Percentiles rank a stretch among this genome's conserved stretches.
Conservation (phyloP, 2,797 vertebrate species). For the Coilia nasus region DNA sequence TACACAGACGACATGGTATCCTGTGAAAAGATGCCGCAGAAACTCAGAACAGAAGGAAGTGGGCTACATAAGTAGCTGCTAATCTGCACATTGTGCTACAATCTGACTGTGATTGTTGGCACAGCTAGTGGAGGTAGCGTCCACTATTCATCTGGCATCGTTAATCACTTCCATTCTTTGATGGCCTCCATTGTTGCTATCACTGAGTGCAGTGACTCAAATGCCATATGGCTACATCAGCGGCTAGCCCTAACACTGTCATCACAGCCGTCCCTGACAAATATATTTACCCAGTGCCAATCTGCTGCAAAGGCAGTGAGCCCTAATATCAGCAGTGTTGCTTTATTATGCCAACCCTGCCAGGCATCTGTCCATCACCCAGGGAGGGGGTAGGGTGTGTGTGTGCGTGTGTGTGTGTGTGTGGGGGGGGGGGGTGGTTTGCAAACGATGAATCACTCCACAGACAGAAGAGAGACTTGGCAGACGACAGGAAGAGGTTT, state of each 20-base stretch:
- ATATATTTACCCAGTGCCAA: background rate
- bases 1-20: too few relatives aligned
- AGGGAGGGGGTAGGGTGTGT: background rate
- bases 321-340: background rate
- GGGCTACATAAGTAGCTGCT: background rate
- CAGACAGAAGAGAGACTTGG: background rate
- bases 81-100: background rate
- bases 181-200: background rate
- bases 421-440: background rate
- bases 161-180: background rate
- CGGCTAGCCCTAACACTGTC: background rate
- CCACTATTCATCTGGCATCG: background rate
- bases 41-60: background rate
- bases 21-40: too few relatives aligned
- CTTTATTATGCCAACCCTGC: background rate
- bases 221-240: background rate
- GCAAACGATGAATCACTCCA: slow-evolving; percentile 2
- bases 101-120: background rate
- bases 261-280: background rate
- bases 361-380: background rate
- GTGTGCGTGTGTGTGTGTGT: background rate
- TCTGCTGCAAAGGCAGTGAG: background rate
- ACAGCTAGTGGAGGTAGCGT: background rate
- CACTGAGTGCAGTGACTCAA: background rate
- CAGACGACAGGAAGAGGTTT: slow-evolving; percentile 4